These are phyloP conservation scores for Chloroceryle amazona DNA, from an alignment of 2,797 vertebrate genomes.

Conservation along the genomic window DNA sequence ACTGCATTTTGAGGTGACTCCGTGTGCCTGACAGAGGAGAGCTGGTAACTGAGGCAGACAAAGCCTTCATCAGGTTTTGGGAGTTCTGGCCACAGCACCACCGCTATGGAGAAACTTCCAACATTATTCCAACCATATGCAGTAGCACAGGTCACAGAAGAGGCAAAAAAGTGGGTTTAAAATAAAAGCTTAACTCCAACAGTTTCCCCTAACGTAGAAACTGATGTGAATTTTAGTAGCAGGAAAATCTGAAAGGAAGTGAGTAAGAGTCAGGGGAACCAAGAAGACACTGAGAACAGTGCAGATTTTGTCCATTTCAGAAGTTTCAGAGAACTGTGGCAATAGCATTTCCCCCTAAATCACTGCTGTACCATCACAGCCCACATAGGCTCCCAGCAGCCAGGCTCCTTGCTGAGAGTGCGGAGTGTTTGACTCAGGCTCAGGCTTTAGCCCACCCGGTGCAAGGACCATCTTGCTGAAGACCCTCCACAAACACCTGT, in stretches of 20 bases:
- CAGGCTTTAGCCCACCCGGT: background rate
- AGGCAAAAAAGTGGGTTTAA: background rate
- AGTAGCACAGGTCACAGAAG: background rate
- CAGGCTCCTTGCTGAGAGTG: background rate
- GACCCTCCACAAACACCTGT: background rate
- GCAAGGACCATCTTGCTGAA: background rate
- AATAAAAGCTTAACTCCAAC: background rate
- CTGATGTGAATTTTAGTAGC: background rate
- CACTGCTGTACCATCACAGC: background rate
- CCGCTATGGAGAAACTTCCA: background rate
- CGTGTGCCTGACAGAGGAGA: too few species aligned
- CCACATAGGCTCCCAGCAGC: background rate
- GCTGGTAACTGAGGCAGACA: background rate
- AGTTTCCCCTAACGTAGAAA: background rate
- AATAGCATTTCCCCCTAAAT: background rate
- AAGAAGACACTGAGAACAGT: background rate
- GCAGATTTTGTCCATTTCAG: background rate
- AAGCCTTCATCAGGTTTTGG: background rate
- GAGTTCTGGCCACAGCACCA: background rate
- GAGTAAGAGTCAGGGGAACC: background rate
- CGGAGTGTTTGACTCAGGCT: too few species aligned
- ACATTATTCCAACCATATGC: background rate
- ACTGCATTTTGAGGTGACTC: background rate
- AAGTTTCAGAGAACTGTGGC: background rate
- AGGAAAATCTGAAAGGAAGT: background rate